Evolutionary conservation across 2,113 vertebrate genomes (phyloP).

Genomic region (Alethe diademata): DNA sequence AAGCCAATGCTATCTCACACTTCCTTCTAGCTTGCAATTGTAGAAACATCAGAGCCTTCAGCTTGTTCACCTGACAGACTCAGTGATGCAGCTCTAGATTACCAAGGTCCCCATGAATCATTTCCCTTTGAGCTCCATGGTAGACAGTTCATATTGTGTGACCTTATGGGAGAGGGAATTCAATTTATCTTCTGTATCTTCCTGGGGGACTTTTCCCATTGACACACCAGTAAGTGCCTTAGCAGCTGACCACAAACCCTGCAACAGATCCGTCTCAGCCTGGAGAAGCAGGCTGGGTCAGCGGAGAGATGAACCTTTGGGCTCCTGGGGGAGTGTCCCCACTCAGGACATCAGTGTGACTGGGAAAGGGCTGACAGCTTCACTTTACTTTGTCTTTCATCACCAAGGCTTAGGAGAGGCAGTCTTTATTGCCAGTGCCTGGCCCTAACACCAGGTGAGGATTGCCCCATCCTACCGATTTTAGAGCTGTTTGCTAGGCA

Average conservation of each 20-base stretch:
- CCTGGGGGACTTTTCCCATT: neutral
- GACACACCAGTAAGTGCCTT: neutral
- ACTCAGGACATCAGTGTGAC: neutral
- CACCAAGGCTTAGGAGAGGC: neutral
- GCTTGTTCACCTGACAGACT: rapidly evolving
- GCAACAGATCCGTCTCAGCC: neutral
- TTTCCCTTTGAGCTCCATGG: neutral
- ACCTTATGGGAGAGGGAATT: neutral
- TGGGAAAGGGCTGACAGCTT: neutral
- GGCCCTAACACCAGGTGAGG: neutral
- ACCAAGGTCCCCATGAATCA: neutral
- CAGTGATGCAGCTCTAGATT: neutral
- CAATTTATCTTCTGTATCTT: neutral
- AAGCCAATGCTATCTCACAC: neutral
- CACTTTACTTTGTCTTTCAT: neutral
- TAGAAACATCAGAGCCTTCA: neutral
- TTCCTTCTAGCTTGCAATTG: neutral
- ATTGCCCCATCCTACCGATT: neutral
- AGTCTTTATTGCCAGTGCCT: neutral
- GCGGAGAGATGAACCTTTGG: neutral
- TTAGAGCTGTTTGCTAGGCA: neutral
- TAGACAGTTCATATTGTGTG: neutral
- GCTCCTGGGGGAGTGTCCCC: neutral
- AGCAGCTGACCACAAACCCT: neutral
- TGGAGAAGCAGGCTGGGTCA: neutral